Conservation (phyloP, 2,797 vertebrate species). For the Mus caroli region DNA sequence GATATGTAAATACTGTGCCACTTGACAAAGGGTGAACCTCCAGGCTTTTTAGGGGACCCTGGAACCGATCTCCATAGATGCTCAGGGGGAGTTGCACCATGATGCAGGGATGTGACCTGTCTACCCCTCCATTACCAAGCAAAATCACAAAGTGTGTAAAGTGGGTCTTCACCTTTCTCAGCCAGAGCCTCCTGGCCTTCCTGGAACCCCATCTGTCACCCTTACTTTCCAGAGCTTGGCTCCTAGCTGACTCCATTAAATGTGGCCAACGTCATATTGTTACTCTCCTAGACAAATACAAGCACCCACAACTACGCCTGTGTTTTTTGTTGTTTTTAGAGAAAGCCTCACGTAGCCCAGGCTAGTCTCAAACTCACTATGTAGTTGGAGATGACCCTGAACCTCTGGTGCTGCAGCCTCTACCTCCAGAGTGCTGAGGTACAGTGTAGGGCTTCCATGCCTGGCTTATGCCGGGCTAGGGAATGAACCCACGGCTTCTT, state of each 20-base stretch:
- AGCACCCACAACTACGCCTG: neutral
- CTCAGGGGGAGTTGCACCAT: too few relatives aligned
- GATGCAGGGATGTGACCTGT: neutral
- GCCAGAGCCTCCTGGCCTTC: neutral
- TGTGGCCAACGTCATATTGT: fast-evolving
- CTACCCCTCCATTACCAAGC: neutral
- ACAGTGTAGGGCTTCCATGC: neutral
- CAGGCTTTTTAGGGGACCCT: neutral
- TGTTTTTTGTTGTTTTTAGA: neutral
- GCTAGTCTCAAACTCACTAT: neutral
- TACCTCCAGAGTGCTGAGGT: neutral
- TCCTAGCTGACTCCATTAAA: neutral
- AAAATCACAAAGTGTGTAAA: neutral
- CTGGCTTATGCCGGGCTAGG: neutral
- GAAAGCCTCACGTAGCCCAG: neutral
- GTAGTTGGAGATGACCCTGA: neutral
- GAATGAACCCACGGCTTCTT: neutral
- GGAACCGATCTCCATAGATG: neutral
- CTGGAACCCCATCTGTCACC: fast-evolving
- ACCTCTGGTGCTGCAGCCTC: neutral
- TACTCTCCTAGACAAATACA: fast-evolving
- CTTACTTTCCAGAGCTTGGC: neutral
- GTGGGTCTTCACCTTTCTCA: neutral
- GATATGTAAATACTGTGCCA: neutral
- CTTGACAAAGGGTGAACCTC: neutral